Conservation (phyloP, 1,140 invertebrate genomes). For the Habropoda laboriosa region DNA sequence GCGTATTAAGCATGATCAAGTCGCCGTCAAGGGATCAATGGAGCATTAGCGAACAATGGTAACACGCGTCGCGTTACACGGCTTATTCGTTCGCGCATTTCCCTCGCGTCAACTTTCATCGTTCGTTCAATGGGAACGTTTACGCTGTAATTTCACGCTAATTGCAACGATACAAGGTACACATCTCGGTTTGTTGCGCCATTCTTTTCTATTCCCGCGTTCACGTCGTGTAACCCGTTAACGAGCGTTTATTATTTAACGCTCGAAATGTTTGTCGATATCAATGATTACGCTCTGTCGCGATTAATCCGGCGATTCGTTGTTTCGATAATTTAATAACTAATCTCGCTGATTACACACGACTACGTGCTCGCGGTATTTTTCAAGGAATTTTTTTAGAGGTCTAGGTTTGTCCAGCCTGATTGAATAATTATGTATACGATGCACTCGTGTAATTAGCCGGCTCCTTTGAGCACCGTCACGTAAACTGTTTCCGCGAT, state of each 20-base stretch:
- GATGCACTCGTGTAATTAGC: background rate
- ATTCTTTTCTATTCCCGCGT: background rate
- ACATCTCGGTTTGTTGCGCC: background rate
- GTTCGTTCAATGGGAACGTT: background rate
- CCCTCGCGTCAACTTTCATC: background rate
- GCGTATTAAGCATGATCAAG: slow-evolving; percentile 17
- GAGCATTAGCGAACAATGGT: background rate
- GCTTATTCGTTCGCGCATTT: background rate
- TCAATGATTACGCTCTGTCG: slow-evolving; percentile 21
- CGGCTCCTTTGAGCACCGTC: background rate
- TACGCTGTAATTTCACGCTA: background rate
- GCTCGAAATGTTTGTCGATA: background rate
- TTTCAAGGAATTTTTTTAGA: background rate
- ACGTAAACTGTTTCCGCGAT: slow-evolving; percentile 10
- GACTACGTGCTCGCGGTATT: no score
- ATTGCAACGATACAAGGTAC: background rate
- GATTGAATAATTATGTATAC: background rate
- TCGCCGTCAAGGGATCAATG: background rate
- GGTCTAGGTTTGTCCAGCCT: background rate
- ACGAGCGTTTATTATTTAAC: slow-evolving; percentile 27
- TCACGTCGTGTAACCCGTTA: background rate
- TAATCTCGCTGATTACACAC: no score
- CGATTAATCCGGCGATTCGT: slow-evolving; percentile 8
- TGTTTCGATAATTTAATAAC: slow-evolving; percentile 11
- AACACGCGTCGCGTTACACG: background rate